A percentile compares a stretch with the other conserved stretches of the same genome.
These are phyloP conservation scores for Schizaphis graminum DNA, from an alignment of 2,888 invertebrate genomes.

Conservation along the genomic window DNA sequence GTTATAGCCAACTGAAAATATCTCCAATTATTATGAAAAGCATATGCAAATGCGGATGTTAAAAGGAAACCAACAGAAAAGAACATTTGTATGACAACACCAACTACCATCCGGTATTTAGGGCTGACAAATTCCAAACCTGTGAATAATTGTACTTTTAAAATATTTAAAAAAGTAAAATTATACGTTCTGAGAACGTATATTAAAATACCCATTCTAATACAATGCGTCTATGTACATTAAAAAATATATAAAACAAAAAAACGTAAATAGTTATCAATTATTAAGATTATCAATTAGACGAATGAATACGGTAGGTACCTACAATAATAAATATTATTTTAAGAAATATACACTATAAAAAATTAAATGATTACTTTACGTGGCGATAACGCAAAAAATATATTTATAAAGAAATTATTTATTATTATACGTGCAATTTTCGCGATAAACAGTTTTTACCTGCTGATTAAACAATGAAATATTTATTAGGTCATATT, in stretches of 20 bases:
- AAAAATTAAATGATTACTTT: not conserved
- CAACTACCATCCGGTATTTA: constrained; percentile 78
- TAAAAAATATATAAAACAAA: not conserved
- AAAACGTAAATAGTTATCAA: not conserved
- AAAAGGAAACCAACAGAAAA: constrained; percentile 82
- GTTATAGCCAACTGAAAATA: constrained; percentile 80
- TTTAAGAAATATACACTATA: not conserved
- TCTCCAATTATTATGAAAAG: constrained; percentile 78
- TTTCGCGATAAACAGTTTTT: not conserved
- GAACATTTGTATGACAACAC: constrained; percentile 81
- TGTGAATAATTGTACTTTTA: constrained; percentile 69
- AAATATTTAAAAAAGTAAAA: not conserved
- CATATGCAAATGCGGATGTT: constrained; percentile 78
- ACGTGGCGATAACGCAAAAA: not conserved
- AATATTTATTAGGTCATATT: not conserved
- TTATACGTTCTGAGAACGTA: not conserved
- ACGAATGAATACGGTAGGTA: not conserved
- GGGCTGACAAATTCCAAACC: constrained; percentile 82
- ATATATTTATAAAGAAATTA: not conserved
- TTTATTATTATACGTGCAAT: not conserved
- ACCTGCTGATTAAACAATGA: not conserved
- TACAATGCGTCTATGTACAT: not conserved
- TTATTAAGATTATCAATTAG: not conserved
- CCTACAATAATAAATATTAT: not conserved
- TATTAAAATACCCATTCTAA: not conserved